Evolutionary conservation across 1,140 invertebrate species (phyloP).

Genomic region (Anoplophora glabripennis): DNA sequence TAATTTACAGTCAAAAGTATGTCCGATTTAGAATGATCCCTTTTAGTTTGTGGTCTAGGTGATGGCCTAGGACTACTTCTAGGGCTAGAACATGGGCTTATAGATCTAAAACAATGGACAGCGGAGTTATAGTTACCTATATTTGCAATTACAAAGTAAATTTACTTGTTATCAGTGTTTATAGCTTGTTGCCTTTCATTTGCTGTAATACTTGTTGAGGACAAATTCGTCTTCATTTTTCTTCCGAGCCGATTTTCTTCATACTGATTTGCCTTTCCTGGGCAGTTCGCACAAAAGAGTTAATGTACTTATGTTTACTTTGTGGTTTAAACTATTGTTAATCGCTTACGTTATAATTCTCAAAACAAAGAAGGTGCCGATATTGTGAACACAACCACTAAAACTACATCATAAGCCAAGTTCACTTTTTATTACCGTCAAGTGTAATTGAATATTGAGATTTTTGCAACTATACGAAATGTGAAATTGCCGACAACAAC

Average conservation of each 20-base stretch:
- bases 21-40: conserved; percentile 39
- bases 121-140: not conserved
- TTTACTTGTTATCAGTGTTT: conserved; percentile 27
- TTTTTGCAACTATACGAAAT: too few relatives aligned
- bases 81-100: conserved; percentile 45
- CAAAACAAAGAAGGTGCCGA: too few relatives aligned
- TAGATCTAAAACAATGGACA: conserved; percentile 25
- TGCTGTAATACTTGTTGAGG: conserved; percentile 18
- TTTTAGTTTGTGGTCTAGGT: conserved; percentile 40
- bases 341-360: too few relatives aligned
- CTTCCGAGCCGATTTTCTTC: conserved; percentile 3
- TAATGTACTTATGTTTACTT: too few relatives aligned
- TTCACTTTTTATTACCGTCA: too few relatives aligned
- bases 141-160: not conserved
- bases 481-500: too few relatives aligned
- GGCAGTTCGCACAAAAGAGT: too few relatives aligned
- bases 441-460: too few relatives aligned
- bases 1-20: conserved; percentile 26
- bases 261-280: too few relatives aligned
- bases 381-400: too few relatives aligned
- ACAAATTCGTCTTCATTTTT: conserved; percentile 30
- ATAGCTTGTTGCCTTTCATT: conserved; percentile 7
- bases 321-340: too few relatives aligned
- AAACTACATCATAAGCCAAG: too few relatives aligned
- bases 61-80: conserved; percentile 45